Evolutionary conservation across 2,888 invertebrate species (phyloP).

Genomic region (Polymixis flavicincta): DNA sequence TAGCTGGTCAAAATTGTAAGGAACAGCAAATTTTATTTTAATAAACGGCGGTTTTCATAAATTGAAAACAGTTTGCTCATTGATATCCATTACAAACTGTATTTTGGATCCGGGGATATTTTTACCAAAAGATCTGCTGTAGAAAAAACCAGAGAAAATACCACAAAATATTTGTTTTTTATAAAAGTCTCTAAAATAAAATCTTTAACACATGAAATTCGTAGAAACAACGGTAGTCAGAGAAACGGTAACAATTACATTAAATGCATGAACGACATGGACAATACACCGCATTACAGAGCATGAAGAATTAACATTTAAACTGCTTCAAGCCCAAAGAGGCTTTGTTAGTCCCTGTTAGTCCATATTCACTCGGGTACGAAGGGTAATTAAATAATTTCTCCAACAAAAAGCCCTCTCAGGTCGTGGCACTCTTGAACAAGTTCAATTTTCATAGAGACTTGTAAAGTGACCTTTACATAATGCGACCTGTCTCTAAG

Average conservation of each 20-base stretch:
- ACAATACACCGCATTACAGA: constrained; percentile 60
- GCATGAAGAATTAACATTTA: constrained; percentile 72
- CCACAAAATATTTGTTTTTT: not conserved
- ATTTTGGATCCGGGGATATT: not conserved
- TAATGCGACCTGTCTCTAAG: constrained; percentile 14
- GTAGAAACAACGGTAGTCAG: not conserved
- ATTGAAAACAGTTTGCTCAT: not conserved
- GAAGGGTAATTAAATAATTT: constrained; percentile 72
- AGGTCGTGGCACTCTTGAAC: constrained; percentile 68
- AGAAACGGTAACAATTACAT: constrained; percentile 24
- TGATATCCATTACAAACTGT: too few species aligned
- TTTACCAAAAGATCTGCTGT: not conserved
- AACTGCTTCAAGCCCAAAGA: constrained; percentile 62
- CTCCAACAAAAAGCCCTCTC: constrained; percentile 67
- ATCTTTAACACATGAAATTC: constrained; percentile 6
- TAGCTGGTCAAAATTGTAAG: not conserved
- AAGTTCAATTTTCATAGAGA: constrained; percentile 69
- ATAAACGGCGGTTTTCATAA: not conserved
- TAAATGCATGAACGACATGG: constrained; percentile 52
- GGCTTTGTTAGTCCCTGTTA: constrained; percentile 69
- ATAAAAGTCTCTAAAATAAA: not conserved
- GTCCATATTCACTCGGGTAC: constrained; percentile 60
- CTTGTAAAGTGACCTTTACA: constrained; percentile 60
- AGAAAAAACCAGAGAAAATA: too few species aligned
- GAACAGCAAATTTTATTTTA: too few species aligned